Evolutionary conservation across 2,888 invertebrate genomes (phyloP), one percentile per base, ranked within the genome.

Genomic region (Andricus curvator): DNA sequence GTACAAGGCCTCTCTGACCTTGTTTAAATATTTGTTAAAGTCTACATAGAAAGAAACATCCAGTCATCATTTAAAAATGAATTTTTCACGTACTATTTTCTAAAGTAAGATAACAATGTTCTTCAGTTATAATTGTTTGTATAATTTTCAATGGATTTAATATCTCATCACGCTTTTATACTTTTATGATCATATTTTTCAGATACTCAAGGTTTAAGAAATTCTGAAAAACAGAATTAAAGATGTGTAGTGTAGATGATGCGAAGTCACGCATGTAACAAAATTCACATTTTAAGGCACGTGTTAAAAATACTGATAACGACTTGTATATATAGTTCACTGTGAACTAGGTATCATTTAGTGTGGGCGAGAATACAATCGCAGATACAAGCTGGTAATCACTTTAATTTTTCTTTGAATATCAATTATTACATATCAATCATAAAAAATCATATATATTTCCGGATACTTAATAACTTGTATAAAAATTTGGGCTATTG

Each of bases 261-360:
- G 17, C 4, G 48, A 17, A 48, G 4, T 17, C 0, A 25, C 25
- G 11, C 17, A 17, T 48, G 48, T 48, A 48, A 48, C 1, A 2
- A 48, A 17, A 48, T 17, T 48, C 48, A 1, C 17, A 48, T 48
- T 48, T 48, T 17, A 6, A 17, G 17, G 17, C 17, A 17, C 6
- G 56, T 56, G n/a, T 56, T 37, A 22, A 13, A 74, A 51, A 74
- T 1, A 25, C 33, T 48, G 74, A 74, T 74, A 60, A 74, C 51
- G 33, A 17, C 17, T 51, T 29, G n/a, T 56, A 56, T 74, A 74
- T 74, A 48, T 56, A 56, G 56, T 13, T n/a, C 15, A 29, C n/a
- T 4, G 60, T 33, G 33, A 60, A n/a, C 22, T 56, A 37, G 56
- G 17, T 17, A n/a, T 56, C 5, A 60, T 13, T 37, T 56, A 74